Base-by-base conservation (phyloP, 2,113 vertebrate species). In the Edolisoma coerulescens region DNA sequence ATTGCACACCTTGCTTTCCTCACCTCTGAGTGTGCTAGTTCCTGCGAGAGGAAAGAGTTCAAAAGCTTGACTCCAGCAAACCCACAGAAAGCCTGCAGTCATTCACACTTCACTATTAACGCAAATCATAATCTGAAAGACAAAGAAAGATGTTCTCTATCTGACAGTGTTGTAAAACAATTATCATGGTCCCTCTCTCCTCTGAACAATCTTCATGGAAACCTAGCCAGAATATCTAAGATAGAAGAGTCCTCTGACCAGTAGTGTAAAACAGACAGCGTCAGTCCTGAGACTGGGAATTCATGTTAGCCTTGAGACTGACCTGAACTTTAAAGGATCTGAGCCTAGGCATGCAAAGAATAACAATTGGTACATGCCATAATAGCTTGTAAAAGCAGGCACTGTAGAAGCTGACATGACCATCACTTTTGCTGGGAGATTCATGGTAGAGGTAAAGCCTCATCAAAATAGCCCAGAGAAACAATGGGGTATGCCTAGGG, bases 261-360 rank as follows among this genome's bases (percentile, higher is more conserved):
- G 39, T 20, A 78, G 23, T 32, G 27, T 93, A 76, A 80, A 92
- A 90, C 81, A 56, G 39, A 89, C 32, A 74, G 54, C 3, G 3
- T 84, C 71, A 86, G n/a, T 93, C 76, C 68, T 54, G 68, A 89
- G 68, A 74, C 76, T 90, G 87, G 33, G 37, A 64, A 92, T 90
- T 90, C 27, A 47, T 92, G 68, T 95, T 70, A 81, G 73, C 50
- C 33, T 81, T 84, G 73, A 70, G 52, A 68, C 2, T 86, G 89
- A 93, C 89, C 83, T 85, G 75, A 93, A 87, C 87, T 90, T 89
- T 77, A 75, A 90, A 77, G 50, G 50, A 90, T 87, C 50, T 81
- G 60, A 86, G 60, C 27, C 56, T 28, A 70, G 47, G 59, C 19
- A 6, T 84, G 76, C 26, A n/a, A 84, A 75, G 80, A 96, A 90